Base-by-base conservation (phyloP, 2,113 vertebrate genomes). In the Solea senegalensis region DNA sequence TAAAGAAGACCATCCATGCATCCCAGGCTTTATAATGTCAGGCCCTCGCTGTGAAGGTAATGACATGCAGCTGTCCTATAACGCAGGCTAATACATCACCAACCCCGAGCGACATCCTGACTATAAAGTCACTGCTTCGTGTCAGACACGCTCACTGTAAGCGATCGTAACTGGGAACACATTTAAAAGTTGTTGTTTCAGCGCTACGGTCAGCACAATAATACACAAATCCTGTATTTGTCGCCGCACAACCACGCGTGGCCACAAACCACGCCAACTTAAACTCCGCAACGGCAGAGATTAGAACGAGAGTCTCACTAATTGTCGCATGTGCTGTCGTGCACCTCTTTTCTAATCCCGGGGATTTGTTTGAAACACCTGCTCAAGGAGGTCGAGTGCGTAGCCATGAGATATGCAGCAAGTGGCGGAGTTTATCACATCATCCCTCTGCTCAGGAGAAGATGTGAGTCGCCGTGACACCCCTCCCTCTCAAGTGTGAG, bases 351-450 rank as follows among this genome's bases (percentile, higher is more conserved):
- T 34, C 44, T 78, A 77, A 82, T 86, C 67, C 53, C 0, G 2
- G n/a, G 67, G 49, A 83, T 83, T 82, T 76, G 52, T 69, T 73
- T 54, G 45, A 77, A 73, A 75, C 76, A 69, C 21, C 61, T 78
- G 55, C 65, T 73, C 44, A 26, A 62, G 69, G n/a, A 27, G 45
- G 21, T 0, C 3, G 16, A 74, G 63, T 9, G 48, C 11, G 65
- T 64, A 72, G 66, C 71, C 58, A 8, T 74, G 65, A 83, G 76
- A 86, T 83, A 80, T 80, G 75, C 74, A 69, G 54, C 82, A 83
- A 67, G 43, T 21, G 16, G 56, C 21, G 2, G 15, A 51, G 2
- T 50, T 59, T 57, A 66, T 86, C 80, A 71, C 69, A 59, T 51
- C 54, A 57, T 49, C 59, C 26, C 12, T 14, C 16, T 15, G 26